Evolutionary conservation across 2,797 vertebrate species (phyloP).

Genomic region (Hapalemur alaotrensis): DNA sequence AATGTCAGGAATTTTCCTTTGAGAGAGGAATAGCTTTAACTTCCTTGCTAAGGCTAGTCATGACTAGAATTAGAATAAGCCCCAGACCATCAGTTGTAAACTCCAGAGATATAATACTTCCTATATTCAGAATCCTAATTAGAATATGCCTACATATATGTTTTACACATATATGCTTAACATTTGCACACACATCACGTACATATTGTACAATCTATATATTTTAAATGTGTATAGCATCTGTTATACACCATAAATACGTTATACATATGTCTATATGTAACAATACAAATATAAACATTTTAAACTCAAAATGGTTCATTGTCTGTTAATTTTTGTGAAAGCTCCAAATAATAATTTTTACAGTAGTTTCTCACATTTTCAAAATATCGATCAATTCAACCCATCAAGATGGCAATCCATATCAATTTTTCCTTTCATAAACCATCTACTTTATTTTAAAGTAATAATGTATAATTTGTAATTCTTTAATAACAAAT

Average conservation of each 20-base stretch:
- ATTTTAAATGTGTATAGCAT: neutral
- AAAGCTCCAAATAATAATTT: conserved; percentile 2
- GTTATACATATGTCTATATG: neutral
- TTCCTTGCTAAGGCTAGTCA: conserved; percentile 6
- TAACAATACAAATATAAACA: neutral
- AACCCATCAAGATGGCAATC: neutral
- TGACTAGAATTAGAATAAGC: conserved; percentile 36
- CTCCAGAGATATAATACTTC: neutral
- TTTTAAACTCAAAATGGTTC: neutral
- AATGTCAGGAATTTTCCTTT: conserved; percentile 44
- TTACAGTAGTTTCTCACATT: neutral
- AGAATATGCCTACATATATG: neutral
- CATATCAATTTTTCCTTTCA: neutral
- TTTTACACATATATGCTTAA: neutral
- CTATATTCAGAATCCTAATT: neutral
- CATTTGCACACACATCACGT: neutral
- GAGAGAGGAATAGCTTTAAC: conserved; percentile 12
- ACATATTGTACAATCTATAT: neutral
- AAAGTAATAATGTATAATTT: neutral
- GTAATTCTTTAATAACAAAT: conserved; percentile 34
- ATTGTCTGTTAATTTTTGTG: conserved; percentile 54
- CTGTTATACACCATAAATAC: neutral
- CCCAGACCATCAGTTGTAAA: neutral
- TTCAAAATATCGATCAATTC: conserved; percentile 28
- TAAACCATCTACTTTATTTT: conserved; percentile 11